phyloP scores from a whole-genome alignment of 2,797 vertebrate genomes.

The Mastacembelus armatus region DNA sequence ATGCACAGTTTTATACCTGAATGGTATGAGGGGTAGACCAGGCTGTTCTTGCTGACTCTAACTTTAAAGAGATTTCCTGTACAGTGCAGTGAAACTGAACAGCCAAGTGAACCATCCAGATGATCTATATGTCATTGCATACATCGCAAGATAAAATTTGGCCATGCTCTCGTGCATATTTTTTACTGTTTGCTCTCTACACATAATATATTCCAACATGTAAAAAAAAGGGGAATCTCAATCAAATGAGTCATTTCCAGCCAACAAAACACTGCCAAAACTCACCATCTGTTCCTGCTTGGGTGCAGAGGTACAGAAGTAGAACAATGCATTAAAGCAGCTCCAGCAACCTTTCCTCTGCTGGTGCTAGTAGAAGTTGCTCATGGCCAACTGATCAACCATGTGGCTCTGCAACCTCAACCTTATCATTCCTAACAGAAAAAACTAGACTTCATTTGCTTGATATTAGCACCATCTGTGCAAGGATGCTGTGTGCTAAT shows the following conservation, averaged over 20 bases:
- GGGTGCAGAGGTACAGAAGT: constrained; percentile 29
- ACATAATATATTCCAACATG: constrained; percentile 69
- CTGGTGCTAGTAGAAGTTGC: constrained; percentile 31
- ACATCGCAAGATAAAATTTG: constrained; percentile 58
- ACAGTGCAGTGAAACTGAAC: constrained; percentile 46
- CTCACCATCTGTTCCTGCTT: constrained; percentile 78
- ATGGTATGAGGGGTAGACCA: constrained; percentile 6
- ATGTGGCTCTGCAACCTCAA: constrained; percentile 34
- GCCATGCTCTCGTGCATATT: constrained; percentile 47
- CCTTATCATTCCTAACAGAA: constrained; percentile 22
- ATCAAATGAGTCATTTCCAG: constrained; percentile 77
- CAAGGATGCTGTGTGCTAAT: not conserved
- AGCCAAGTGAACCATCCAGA: constrained; percentile 60
- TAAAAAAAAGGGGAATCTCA: constrained; percentile 80
- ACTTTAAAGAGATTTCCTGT: constrained; percentile 26
- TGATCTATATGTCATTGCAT: constrained; percentile 69
- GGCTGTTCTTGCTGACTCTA: constrained; percentile 3
- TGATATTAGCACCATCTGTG: constrained; percentile 8
- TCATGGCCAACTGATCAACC: constrained; percentile 24
- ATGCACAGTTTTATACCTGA: not conserved
- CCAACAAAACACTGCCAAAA: constrained; percentile 74
- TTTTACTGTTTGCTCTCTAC: constrained; percentile 45
- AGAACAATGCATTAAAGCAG: constrained; percentile 45
- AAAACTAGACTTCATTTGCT: not conserved
- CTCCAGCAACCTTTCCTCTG: constrained; percentile 40